These are phyloP conservation scores for Andrena chrysosceles DNA, from an alignment of 2,888 invertebrate species.

Conservation along the genomic window DNA sequence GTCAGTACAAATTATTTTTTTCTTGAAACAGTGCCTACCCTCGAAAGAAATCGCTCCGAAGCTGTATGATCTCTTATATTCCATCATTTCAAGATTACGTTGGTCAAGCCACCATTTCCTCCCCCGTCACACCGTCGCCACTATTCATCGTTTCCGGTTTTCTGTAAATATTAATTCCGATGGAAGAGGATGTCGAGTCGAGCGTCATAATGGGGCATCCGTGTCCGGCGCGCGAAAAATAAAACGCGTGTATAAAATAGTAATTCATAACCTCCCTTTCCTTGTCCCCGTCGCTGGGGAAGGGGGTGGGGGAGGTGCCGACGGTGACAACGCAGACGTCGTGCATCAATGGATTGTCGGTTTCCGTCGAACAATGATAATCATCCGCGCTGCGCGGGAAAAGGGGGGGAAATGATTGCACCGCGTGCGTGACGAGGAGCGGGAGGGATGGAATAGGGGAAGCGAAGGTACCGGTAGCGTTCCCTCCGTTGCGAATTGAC, in stretches of 20 bases:
- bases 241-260: conserved; percentile 69
- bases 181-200: conserved; percentile 68
- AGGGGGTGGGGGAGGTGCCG: conserved; percentile 24
- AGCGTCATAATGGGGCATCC: conserved; percentile 69
- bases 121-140: conserved; percentile 15
- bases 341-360: conserved; percentile 80
- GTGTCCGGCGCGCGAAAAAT: conserved; percentile 71
- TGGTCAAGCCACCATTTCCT: conserved; percentile 26
- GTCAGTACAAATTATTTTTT: too few species aligned
- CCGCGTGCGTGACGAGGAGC: not conserved
- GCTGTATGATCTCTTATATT: conserved; percentile 20
- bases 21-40: too few species aligned
- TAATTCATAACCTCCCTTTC: conserved; percentile 58
- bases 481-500: conserved; percentile 45
- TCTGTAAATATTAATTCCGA: conserved; percentile 72
- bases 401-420: conserved; percentile 25
- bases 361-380: conserved; percentile 78
- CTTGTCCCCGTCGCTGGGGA: not conserved
- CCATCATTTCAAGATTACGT: conserved; percentile 26
- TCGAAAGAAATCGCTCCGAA: conserved; percentile 20
- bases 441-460: conserved; percentile 42
- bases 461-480: conserved; percentile 62
- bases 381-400: conserved; percentile 62
- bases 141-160: conserved; percentile 36
- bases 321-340: conserved; percentile 68